Evolutionary conservation across 1,140 invertebrate genomes (phyloP).

Genomic region (Octopus sinensis): DNA sequence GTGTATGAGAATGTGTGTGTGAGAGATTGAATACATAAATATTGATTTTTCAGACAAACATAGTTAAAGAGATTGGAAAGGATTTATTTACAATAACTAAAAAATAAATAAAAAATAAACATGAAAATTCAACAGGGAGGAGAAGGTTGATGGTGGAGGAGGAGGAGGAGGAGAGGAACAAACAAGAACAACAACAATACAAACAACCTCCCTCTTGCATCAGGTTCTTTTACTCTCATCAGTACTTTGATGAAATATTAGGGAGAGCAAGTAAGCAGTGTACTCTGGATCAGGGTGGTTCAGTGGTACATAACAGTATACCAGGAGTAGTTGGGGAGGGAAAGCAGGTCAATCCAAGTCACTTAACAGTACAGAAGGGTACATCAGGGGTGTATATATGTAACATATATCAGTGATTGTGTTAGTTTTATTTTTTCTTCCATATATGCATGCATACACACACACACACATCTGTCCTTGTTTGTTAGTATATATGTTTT

Average conservation of each 20-base stretch:
- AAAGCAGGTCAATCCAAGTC: neutral
- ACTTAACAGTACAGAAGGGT: too few species aligned
- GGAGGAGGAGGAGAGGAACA: neutral
- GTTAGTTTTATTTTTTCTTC: neutral
- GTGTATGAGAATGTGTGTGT: neutral
- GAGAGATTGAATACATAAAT: neutral
- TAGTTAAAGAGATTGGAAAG: neutral
- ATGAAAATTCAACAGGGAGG: neutral
- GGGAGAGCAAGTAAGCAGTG: neutral
- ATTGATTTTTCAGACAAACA: neutral
- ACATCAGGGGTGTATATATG: too few species aligned
- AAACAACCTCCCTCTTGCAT: too few species aligned
- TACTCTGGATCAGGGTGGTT: neutral
- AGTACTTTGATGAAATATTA: too few species aligned
- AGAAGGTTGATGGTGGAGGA: neutral
- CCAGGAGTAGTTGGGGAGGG: neutral
- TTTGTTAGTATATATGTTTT: too few species aligned
- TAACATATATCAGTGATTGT: neutral
- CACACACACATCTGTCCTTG: too few species aligned
- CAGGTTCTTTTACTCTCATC: too few species aligned
- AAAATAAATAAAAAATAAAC: neutral
- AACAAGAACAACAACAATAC: neutral
- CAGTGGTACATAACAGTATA: neutral
- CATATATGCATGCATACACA: neutral
- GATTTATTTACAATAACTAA: neutral